phyloP scores from a whole-genome alignment of 1,140 invertebrate genomes.

The Aphelenchoides besseyi region DNA sequence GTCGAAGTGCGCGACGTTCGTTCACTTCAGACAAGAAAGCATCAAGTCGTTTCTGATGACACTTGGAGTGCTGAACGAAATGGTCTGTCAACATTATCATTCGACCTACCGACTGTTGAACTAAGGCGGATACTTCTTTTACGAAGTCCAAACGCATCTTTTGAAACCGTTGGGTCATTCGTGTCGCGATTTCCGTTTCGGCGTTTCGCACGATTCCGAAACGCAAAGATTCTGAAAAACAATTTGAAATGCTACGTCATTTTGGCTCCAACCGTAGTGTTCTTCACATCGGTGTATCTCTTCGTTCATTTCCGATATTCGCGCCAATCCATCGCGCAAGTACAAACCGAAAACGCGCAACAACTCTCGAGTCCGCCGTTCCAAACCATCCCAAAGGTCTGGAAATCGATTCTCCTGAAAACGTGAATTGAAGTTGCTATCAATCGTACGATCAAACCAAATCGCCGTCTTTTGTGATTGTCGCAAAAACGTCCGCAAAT shows the following conservation, averaged over 20 bases:
- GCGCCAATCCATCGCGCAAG: not conserved
- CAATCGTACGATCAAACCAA: not conserved
- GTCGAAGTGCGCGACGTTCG: not conserved
- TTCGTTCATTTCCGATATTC: constrained; percentile 9
- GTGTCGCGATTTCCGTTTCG: not conserved
- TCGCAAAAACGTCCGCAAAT: not conserved
- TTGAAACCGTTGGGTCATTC: not conserved
- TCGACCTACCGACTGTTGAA: not conserved
- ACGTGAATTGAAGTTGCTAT: too few relatives aligned
- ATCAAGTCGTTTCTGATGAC: not conserved
- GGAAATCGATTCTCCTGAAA: not conserved
- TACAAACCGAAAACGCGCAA: not conserved
- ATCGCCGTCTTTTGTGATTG: not conserved
- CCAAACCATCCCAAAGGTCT: not conserved
- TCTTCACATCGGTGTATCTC: constrained; percentile 2
- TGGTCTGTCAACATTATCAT: not conserved
- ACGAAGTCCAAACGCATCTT: constrained; percentile 3
- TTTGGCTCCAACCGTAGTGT: not conserved
- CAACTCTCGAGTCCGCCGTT: constrained; percentile 5
- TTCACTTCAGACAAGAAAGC: not conserved
- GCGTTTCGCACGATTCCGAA: constrained; percentile 3
- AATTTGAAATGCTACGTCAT: too few relatives aligned
- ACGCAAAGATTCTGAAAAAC: constrained; percentile 3
- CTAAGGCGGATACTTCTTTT: not conserved
- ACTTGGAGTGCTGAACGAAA: not conserved